phyloP scores from a whole-genome alignment of 2,888 invertebrate genomes.

The Malthinus flaveolus region DNA sequence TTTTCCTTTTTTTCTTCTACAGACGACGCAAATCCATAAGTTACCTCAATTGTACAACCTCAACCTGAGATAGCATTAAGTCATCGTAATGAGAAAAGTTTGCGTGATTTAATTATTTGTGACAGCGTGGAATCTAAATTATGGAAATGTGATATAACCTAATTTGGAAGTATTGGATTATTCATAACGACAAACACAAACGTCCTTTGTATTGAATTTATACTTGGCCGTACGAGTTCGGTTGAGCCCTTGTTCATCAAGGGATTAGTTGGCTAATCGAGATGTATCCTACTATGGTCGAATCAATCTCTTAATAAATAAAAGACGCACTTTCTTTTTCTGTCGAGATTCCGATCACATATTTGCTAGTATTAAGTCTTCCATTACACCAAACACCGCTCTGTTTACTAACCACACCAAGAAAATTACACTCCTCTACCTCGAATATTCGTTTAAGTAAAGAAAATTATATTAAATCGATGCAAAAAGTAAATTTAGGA shows the following conservation, averaged over 20 bases:
- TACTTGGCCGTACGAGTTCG: constrained; percentile 25
- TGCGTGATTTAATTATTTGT: constrained; percentile 40
- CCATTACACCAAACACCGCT: no score
- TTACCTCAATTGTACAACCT: constrained; percentile 25
- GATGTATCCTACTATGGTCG: constrained; percentile 27
- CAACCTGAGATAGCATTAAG: constrained; percentile 27
- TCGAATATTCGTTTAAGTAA: no score
- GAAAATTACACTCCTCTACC: no score
- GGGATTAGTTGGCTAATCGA: constrained; percentile 32
- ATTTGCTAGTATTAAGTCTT: no score
- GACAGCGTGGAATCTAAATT: constrained; percentile 39
- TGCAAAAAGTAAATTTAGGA: constrained; percentile 20
- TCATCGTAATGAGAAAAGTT: constrained; percentile 41
- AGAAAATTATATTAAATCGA: no score
- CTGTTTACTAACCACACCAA: no score
- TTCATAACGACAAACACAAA: constrained; percentile 35
- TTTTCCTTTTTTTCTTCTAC: constrained; percentile 1
- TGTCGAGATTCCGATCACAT: no score
- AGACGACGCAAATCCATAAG: constrained; percentile 11
- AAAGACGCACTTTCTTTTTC: constrained; percentile 25
- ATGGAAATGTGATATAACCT: constrained; percentile 40
- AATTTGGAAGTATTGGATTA: constrained; percentile 40
- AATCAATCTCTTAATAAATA: constrained; percentile 31
- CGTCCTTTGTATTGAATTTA: constrained; percentile 34
- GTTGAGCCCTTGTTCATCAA: constrained; percentile 23